Evolutionary conservation across 2,888 invertebrate genomes (phyloP), one percentile per base, ranked within the genome.

Genomic region (Poecilus cupreus): DNA sequence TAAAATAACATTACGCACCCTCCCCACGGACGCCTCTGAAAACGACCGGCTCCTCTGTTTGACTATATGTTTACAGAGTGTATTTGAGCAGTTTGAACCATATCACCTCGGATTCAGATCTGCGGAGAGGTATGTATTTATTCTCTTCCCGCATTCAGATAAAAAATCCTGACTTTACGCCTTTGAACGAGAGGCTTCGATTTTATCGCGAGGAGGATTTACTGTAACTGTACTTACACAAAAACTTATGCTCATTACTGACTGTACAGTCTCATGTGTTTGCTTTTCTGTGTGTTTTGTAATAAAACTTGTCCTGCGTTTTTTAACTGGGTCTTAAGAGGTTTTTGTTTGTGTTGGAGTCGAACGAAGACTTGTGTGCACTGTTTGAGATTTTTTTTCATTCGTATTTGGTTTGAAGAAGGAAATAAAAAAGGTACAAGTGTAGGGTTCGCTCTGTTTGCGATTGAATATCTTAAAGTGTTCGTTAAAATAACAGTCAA

Each of bases 191-290:
- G 83, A 82, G 83, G 81, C 80, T 82, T 82, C 83, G 84, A 85
- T 85, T 84, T 85, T 85, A 85, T 85, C 85, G 83, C 74, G 75
- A 81, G 24, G 22, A 60, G 49, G 82, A 83, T 84, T 85, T 85
- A 85, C 85, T 84, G 85, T 84, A 84, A 84, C 83, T 84, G 84
- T 82, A 83, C 84, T 84, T 84, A 83, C 85, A 85, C 84, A 85
- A 85, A 85, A 84, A 84, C 84, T 83, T 84, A 81, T 75, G 85
- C 84, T 85, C 85, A 84, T 85, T 85, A 85, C 84, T 84, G 84
- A 84, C 84, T 83, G 84, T 84, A 85, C 84, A 85, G 84, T 85
- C 83, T 82, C 83, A 82, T 82, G 83, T 83, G 83, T 81, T 81
- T 81, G 43, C 39, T 75, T 60, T 75, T 75, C 64, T 81, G 75